These are phyloP conservation scores for Campylorhamphus procurvoides DNA, from an alignment of 2,113 vertebrate species.

Conservation along the genomic window DNA sequence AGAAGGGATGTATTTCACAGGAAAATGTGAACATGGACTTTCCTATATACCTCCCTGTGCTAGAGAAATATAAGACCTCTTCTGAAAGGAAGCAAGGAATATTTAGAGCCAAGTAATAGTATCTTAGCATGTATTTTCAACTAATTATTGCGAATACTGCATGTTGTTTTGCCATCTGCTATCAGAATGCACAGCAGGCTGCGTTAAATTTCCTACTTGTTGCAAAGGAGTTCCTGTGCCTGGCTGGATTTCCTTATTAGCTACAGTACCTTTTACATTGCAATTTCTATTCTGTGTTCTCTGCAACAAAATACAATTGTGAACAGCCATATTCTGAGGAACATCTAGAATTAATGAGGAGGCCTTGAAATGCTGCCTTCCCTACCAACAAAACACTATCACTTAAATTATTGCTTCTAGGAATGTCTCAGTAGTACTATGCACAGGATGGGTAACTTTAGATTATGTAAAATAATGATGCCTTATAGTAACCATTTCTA, in stretches of 20 bases:
- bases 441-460: background rate
- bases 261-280: background rate
- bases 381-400: background rate
- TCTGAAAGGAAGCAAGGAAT: constrained; percentile 2
- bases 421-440: background rate
- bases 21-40: background rate
- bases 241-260: background rate
- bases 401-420: constrained; percentile 31
- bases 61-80: background rate
- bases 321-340: background rate
- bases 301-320: background rate
- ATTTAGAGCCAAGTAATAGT: background rate
- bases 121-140: background rate
- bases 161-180: constrained; percentile 2
- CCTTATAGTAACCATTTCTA: background rate
- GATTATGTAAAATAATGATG: constrained; percentile 36
- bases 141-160: background rate
- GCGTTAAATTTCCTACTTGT: background rate
- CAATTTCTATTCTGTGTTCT: background rate
- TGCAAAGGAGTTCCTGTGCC: background rate
- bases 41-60: background rate
- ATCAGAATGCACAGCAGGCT: background rate
- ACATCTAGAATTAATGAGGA: constrained; percentile 31
- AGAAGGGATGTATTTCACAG: background rate
- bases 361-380: background rate